Evolutionary conservation across 2,797 vertebrate genomes (phyloP), one percentile per base, ranked within the genome.

Genomic region (Megaceryle alcyon): DNA sequence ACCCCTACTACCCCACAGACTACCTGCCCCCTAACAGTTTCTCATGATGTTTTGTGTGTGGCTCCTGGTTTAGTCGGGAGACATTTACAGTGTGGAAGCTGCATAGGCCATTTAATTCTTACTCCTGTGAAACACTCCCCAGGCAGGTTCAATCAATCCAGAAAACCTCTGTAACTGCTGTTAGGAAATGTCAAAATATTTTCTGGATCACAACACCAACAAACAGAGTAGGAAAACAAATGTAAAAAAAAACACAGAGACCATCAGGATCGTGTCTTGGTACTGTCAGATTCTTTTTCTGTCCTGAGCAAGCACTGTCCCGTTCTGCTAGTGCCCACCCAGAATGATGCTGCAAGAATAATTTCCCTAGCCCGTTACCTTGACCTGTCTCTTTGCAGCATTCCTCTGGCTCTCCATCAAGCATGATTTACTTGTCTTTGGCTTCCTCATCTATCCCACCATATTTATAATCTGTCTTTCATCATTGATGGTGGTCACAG

Each of bases 121-220:
- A 49, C 44, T 78, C 19, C 49, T 0, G 1, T 19, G 21, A 29
- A 46, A 18, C 6, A 12, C 28, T 18, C 13, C 28, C 15, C 0
- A 0, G 20, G 37, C 68, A 69, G 20, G 10, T 5, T 56, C 60
- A 49, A 14, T 39, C 21, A n/a, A 2, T 17, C 35, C 59, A 35
- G 49, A 23, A 92, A 46, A 61, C 28, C n/a, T 48, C 70, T 66
- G 6, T 9, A 59, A 26, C 44, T 64, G 22, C 16, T 46, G 11
- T 6, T 68, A 28, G 23, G n/a, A 87, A 87, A 87, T 10, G 39
- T 43, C 18, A 69, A 83, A 83, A 65, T 29, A 4, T 75, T 59
- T 79, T 68, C 29, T 68, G 79, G 19, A 71, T 82, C 35, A n/a
- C 15, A 60, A 10, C 5, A 15, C 7, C 5, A 6, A 31, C 29